Evolutionary conservation across 2,888 invertebrate genomes (phyloP).

Genomic region (Uloborus plumipes): DNA sequence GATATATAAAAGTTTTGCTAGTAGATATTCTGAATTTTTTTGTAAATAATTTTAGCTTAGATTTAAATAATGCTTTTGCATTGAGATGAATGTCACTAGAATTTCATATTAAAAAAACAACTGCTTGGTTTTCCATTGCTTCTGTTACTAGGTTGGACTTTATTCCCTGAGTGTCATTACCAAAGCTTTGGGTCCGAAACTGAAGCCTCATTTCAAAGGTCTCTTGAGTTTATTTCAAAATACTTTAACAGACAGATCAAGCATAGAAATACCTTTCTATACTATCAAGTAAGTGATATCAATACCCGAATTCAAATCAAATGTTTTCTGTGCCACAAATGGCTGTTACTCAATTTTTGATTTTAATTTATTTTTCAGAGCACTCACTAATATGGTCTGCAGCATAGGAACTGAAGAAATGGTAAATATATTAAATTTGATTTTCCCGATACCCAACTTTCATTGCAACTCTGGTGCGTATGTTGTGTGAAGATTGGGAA

Average conservation of each 20-base stretch:
- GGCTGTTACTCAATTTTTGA: neutral
- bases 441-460: no score
- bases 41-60: no score
- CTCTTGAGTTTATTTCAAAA: slow-evolving; percentile 75
- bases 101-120: no score
- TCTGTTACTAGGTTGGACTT: slow-evolving; percentile 76
- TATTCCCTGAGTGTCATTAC: slow-evolving; percentile 80
- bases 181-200: slow-evolving; percentile 79
- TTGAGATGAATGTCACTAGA: no score
- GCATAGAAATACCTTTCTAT: slow-evolving; percentile 75
- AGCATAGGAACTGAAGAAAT: slow-evolving; percentile 78
- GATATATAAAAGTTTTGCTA: no score
- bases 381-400: slow-evolving; percentile 79
- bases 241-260: slow-evolving; percentile 74
- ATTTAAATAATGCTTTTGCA: no score
- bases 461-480: no score
- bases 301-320: neutral
- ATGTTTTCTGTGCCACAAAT: neutral
- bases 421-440: slow-evolving; percentile 71
- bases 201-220: slow-evolving; percentile 78
- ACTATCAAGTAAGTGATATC: slow-evolving; percentile 73
- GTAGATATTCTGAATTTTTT: no score
- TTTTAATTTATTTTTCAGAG: slow-evolving; percentile 70
- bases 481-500: no score
- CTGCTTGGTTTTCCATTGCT: no score